Base-by-base conservation (phyloP, 2,797 vertebrate genomes). In the Hoplostethus atlanticus region DNA sequence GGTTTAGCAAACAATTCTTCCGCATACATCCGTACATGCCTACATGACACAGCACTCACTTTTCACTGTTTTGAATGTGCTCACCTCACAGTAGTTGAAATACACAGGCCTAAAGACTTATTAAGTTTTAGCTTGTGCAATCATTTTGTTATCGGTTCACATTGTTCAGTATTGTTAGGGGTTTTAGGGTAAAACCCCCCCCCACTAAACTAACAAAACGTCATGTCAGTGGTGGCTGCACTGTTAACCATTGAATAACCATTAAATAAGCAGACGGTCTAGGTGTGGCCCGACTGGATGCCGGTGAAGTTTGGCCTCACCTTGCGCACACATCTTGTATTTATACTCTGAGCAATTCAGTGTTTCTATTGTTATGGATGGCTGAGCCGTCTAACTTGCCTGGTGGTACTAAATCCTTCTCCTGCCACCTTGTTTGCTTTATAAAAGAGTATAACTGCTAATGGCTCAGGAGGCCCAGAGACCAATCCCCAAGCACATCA, bases 251-350 rank as follows among this genome's bases (percentile, higher is more conserved):
- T 2, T 21, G 51, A 12, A 30, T 53, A 11, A 25, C 51, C 51
- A 30, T 53, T 0, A 30, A 64, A 61, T 42, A 47, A 77, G 47
- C 47, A 17, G n/a, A 2, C 13, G 2, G 51, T 30, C 4, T 15
- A 61, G 77, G 77, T 60, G 77, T 57, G 71, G 68, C 57, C 44
- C 6, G 64, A 59, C 62, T 54, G 40, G 56, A 56, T 2, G 31
- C n/a, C 16, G 0, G 62, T 31, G 11, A 7, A 30, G 60, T 73
- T 58, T 4, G 1, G 69, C 81, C 46, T 59, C 74, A 47, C 77
- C 83, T 52, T 89, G 34, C 54, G 71, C 70, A 87, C 76, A 91
- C 67, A 2, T 25, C 36, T 53, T 16, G 30, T 77, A 75, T 87
- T 85, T 71, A 65, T 68, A 53, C 38, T 64, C 25, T 5, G 10